phyloP scores from a whole-genome alignment of 1,140 invertebrate species.

The Lamellibrachia luymesi region DNA sequence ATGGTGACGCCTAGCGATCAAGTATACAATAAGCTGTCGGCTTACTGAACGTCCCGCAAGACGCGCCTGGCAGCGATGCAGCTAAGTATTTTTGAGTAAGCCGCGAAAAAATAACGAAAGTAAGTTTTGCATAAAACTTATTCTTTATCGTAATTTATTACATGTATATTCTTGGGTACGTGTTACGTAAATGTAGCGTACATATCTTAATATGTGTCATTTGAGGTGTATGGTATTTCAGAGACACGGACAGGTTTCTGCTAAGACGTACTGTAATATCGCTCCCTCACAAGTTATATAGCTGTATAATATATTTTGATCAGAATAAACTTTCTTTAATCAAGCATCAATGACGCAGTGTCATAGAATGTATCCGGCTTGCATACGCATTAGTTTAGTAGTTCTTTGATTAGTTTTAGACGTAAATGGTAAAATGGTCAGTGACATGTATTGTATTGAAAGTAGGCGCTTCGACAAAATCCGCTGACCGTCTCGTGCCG shows the following conservation, averaged over 20 bases:
- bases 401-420: too few species aligned
- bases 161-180: not conserved
- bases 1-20: not conserved
- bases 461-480: too few species aligned
- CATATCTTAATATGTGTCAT: not conserved
- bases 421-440: too few species aligned
- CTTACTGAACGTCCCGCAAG: too few species aligned
- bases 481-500: too few species aligned
- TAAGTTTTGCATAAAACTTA: not conserved
- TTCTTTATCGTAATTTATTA: not conserved
- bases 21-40: not conserved
- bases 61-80: not conserved
- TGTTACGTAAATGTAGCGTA: not conserved
- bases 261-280: not conserved
- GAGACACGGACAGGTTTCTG: not conserved
- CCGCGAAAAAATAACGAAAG: not conserved
- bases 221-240: not conserved
- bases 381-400: too few species aligned
- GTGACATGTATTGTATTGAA: too few species aligned
- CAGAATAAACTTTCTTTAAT: too few species aligned
- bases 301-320: too few species aligned
- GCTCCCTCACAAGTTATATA: not conserved
- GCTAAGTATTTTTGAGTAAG: not conserved
- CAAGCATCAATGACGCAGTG: too few species aligned
- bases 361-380: too few species aligned